Evolutionary conservation across 2,797 vertebrate genomes (phyloP), one percentile per base, ranked within the genome.

Genomic region (Synanceia verrucosa): DNA sequence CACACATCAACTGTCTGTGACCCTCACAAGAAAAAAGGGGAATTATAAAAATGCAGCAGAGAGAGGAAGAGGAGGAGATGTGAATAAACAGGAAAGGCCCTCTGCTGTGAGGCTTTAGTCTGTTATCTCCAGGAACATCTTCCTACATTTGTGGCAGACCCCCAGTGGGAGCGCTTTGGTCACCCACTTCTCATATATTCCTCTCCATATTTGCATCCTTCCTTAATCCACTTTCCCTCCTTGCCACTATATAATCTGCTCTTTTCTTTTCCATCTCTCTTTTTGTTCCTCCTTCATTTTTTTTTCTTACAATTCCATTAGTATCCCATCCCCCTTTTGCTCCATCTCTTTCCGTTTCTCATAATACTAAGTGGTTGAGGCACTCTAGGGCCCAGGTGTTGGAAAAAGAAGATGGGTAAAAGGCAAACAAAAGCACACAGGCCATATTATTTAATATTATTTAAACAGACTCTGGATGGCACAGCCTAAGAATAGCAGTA

Each of bases 321-420:
- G 28, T 10, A 61, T 41, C 21, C 51, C 60, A 41, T 61, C 59
- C 70, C 74, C 50, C 28, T 52, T 46, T 58, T 9, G 37, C 37
- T 44, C 28, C 4, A 2, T 39, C 59, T 59, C 61, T 76, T 67
- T 77, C 64, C 26, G 18, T 41, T 64, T 57, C 50, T 74, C 51
- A 50, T 64, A 57, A 60, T 14, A 48, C 62, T 58, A 78, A 76
- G 71, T 70, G 75, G 68, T 43, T 18, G 61, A 60, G 58, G 44
- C 75, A 57, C 67, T 84, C 63, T 39, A 48, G 70, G 64, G 44
- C 31, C 73, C 76, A 79, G 80, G 80, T 89, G 83, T 67, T 64
- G 75, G 79, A 70, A 75, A 81, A 73, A 47, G 62, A 70, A 46
- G 46, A 61, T 6, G 55, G 65, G 65, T 37, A 63, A 75, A 74